Conservation (phyloP, 2,797 vertebrate genomes). For the Peromyscus attwateri region DNA sequence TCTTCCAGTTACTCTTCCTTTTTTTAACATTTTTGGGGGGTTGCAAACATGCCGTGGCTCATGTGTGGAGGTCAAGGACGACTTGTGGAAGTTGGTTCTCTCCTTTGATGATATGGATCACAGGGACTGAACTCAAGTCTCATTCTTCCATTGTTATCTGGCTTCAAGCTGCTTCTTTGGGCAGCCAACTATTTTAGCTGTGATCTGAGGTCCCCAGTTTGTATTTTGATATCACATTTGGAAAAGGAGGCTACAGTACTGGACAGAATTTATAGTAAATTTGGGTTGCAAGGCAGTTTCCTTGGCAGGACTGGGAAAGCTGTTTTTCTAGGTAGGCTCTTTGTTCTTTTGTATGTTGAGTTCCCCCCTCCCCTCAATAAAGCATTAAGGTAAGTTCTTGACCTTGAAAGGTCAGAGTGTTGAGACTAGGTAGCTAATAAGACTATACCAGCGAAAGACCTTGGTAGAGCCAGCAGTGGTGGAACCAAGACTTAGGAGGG, state of each 20-base stretch:
- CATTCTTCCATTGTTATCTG: neutral
- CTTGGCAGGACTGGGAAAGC: neutral
- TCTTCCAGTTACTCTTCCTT: neutral
- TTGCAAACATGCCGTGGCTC: neutral
- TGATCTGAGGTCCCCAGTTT: neutral
- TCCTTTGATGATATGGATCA: neutral
- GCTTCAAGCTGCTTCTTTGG: neutral
- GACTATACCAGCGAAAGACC: neutral
- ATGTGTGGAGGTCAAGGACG: neutral
- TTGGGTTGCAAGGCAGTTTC: neutral
- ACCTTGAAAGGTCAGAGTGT: conserved; percentile 44
- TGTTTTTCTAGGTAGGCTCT: neutral
- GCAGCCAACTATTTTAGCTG: neutral
- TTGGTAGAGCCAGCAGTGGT: neutral
- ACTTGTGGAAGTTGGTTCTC: neutral
- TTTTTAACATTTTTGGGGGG: neutral
- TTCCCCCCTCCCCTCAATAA: neutral
- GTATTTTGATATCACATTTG: neutral
- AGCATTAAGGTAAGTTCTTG: conserved; percentile 13
- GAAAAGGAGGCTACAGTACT: neutral
- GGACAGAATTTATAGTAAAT: conserved; percentile 13
- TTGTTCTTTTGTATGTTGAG: neutral
- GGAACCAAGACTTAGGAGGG: neutral
- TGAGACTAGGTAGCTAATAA: conserved; percentile 10
- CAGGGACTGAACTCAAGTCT: neutral